These are phyloP conservation scores for Agapornis roseicollis DNA, from an alignment of 2,113 vertebrate genomes.

Conservation along the genomic window DNA sequence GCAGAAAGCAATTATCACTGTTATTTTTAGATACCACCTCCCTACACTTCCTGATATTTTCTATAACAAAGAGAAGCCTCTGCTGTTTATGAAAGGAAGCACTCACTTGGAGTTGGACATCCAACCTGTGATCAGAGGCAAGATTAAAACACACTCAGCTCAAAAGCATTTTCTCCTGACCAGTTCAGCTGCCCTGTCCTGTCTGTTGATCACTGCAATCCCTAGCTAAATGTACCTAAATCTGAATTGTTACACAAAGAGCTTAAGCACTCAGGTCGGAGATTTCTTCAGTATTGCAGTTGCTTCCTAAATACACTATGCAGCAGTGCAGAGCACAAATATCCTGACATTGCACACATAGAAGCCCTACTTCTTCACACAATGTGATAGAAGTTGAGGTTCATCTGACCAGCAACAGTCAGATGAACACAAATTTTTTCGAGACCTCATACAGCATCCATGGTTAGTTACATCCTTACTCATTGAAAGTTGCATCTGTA, in stretches of 20 bases:
- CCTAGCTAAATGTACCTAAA: not conserved
- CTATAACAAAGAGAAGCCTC: conserved; percentile 1
- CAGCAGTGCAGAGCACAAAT: not conserved
- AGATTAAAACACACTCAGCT: not conserved
- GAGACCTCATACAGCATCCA: not conserved
- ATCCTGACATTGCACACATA: not conserved
- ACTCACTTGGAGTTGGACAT: not conserved
- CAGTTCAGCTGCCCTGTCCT: not conserved
- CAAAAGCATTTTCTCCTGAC: not conserved
- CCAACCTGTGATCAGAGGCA: not conserved
- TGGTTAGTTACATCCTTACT: fast-evolving
- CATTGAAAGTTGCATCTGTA: not conserved
- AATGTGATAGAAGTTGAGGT: not conserved
- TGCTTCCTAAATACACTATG: not conserved
- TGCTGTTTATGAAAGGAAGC: conserved; percentile 16
- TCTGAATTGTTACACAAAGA: not conserved
- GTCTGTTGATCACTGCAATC: not conserved
- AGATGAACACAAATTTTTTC: not conserved
- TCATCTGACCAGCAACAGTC: not conserved
- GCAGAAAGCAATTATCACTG: conserved; percentile 57
- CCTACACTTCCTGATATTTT: conserved; percentile 45
- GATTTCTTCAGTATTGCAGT: not conserved
- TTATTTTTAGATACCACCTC: conserved; percentile 56
- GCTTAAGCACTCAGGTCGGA: not conserved
- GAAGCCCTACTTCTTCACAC: not conserved